These are phyloP conservation scores for Porphyrio hochstetteri DNA, from an alignment of 2,113 vertebrate species.

Conservation along the genomic window DNA sequence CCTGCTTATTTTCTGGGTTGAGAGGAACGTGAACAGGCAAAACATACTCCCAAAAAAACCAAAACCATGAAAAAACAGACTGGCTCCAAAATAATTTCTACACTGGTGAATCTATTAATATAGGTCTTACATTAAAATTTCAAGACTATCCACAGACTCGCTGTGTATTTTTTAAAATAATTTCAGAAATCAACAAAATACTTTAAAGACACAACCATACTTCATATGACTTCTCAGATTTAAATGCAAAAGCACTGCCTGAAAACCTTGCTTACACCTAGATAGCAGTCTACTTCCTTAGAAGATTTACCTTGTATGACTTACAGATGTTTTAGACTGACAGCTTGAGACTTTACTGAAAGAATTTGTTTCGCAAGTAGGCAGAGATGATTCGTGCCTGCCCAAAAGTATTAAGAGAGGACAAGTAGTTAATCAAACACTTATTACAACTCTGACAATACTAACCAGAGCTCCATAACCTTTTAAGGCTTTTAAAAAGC, in stretches of 20 bases:
- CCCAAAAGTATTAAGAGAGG: conserved; percentile 32
- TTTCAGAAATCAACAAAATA: background rate
- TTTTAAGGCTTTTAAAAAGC: background rate
- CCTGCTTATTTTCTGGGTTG: background rate
- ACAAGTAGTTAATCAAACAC: background rate
- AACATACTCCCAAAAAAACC: background rate
- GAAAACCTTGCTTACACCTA: background rate
- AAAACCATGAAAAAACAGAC: background rate
- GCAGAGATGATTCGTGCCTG: background rate
- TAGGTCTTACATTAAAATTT: background rate
- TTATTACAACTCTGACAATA: background rate
- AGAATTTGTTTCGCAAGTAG: background rate
- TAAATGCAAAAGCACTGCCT: background rate
- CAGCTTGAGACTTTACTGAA: conserved; percentile 26
- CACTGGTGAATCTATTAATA: background rate
- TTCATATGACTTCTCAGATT: background rate
- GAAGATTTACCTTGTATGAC: conserved; percentile 33
- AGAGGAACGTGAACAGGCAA: background rate
- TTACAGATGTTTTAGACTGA: background rate
- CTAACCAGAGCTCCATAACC: background rate
- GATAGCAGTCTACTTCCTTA: background rate
- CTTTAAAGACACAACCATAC: background rate
- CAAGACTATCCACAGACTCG: background rate
- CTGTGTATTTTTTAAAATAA: background rate
- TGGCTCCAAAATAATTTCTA: background rate